A percentile compares a stretch with the other conserved stretches of the same genome.
These are phyloP conservation scores for Microplitis manilae DNA, from an alignment of 2,888 invertebrate genomes.

Conservation along the genomic window DNA sequence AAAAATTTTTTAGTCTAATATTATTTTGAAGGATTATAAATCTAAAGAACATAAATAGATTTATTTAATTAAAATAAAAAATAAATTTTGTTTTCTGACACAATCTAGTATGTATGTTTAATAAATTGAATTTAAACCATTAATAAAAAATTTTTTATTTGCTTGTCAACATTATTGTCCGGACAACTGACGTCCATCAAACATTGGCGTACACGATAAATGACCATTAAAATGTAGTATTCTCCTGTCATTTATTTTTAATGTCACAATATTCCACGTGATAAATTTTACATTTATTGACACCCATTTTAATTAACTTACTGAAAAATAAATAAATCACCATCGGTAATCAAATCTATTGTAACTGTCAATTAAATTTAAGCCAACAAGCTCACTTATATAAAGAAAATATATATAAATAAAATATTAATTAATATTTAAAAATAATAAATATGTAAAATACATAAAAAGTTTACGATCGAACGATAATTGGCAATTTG, in stretches of 20 bases:
- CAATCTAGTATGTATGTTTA: too few species aligned
- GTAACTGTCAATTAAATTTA: background rate
- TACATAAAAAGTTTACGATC: background rate
- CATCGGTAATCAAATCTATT: background rate
- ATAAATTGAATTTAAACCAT: background rate
- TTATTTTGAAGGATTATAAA: too few species aligned
- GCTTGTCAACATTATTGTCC: background rate
- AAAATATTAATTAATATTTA: background rate
- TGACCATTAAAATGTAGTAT: background rate
- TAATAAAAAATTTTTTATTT: background rate
- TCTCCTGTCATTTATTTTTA: background rate
- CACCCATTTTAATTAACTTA: background rate
- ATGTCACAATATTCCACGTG: background rate
- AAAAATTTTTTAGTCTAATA: too few species aligned
- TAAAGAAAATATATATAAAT: background rate
- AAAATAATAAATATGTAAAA: background rate
- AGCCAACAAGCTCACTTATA: background rate
- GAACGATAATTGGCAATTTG: background rate
- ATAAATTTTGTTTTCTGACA: too few species aligned
- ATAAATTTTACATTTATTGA: constrained; percentile 1
- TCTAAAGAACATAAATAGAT: too few species aligned
- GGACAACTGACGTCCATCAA: background rate
- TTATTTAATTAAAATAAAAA: too few species aligned
- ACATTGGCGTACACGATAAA: background rate
- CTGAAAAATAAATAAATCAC: background rate